A percentile compares a stretch with the other conserved stretches of the same genome.
phyloP scores from a whole-genome alignment of 2,888 invertebrate species.

The Drosophila borealis region DNA sequence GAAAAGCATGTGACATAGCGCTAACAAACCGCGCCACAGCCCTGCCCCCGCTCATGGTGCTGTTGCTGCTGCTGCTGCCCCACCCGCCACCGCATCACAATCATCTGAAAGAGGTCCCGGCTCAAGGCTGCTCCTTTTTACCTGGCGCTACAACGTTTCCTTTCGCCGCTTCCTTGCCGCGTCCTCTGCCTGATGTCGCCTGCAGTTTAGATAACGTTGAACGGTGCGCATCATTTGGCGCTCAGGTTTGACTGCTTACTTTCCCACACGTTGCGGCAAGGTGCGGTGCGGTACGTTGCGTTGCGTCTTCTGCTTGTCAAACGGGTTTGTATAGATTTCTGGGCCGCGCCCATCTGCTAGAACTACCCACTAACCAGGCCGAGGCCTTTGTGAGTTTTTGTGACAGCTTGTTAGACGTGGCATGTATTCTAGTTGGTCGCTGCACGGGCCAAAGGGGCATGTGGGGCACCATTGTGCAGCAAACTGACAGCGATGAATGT shows the following conservation, averaged over 20 bases:
- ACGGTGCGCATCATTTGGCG: slow-evolving; percentile 77
- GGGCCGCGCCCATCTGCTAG: slow-evolving; percentile 2
- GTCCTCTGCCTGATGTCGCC: slow-evolving; percentile 35
- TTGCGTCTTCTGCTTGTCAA: slow-evolving; percentile 70
- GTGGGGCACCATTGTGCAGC: slow-evolving; percentile 67
- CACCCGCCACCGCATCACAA: background rate
- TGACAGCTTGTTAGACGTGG: slow-evolving; percentile 79
- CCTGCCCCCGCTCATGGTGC: background rate
- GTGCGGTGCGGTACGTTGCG: slow-evolving; percentile 2
- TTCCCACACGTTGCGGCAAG: slow-evolving; percentile 48
- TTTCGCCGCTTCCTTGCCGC: slow-evolving; percentile 32
- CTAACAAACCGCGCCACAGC: slow-evolving; percentile 34
- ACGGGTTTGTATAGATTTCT: slow-evolving; percentile 78
- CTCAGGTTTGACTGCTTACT: slow-evolving; percentile 75
- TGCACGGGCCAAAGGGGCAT: slow-evolving; percentile 1
- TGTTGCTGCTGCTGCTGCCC: no score
- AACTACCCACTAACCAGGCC: slow-evolving; percentile 37
- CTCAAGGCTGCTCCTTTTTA: slow-evolving; percentile 49
- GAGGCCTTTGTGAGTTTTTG: slow-evolving; percentile 73
- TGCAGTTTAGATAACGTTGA: slow-evolving; percentile 79
- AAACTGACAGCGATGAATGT: slow-evolving; percentile 78
- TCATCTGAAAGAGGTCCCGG: slow-evolving; percentile 22
- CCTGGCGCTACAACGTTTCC: slow-evolving; percentile 45
- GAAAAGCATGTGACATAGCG: slow-evolving; percentile 75
- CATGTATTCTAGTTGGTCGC: slow-evolving; percentile 60